Base-by-base conservation (phyloP, 2,797 vertebrate species). In the Lemur catta region DNA sequence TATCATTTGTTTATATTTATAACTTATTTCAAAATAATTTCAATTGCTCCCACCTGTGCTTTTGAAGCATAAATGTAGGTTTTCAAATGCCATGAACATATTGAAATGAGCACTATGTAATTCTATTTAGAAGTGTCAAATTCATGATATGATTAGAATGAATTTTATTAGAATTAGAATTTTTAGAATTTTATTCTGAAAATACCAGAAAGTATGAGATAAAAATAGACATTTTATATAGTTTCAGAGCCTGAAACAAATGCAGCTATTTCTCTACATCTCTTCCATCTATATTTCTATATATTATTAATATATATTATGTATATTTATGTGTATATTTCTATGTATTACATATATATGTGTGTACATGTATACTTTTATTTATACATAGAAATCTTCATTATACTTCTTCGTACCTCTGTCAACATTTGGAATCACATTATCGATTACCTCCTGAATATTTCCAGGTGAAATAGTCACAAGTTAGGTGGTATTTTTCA, bases 91-190 rank as follows among this genome's bases (percentile, higher is more conserved):
- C 26, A 24, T 35, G 11, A 4, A 11, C 6, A 14, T 74, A 87
- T 90, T 95, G 74, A 61, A n/a, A 41, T 30, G 0, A 74, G 10
- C 20, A 61, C 3, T 61, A 0, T 13, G 1, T 17, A 48, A 69
- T 57, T 65, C 12, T 71, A 22, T 67, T 93, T 84, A 55, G 13
- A 93, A 90, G 76, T 28, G 5, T 81, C 52, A 93, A 80, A 94
- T 81, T 48, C 48, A 92, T 38, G 18, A 11, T 88, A 17, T 11
- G 28, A 48, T 78, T 85, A 59, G 14, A 75, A 22, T 75, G 30
- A 55, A 24, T 57, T 57, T 57, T 57, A 57, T 57, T 57, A 57
- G 55, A 55, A 55, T 55, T 22, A 55, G 52, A 57, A 57, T 57
- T 43, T 43, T 43, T 57, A 57, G 55, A 57, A 57, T 57, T 38